Base-by-base conservation (phyloP, 1,140 invertebrate species). In the Tetramorium alpestre region DNA sequence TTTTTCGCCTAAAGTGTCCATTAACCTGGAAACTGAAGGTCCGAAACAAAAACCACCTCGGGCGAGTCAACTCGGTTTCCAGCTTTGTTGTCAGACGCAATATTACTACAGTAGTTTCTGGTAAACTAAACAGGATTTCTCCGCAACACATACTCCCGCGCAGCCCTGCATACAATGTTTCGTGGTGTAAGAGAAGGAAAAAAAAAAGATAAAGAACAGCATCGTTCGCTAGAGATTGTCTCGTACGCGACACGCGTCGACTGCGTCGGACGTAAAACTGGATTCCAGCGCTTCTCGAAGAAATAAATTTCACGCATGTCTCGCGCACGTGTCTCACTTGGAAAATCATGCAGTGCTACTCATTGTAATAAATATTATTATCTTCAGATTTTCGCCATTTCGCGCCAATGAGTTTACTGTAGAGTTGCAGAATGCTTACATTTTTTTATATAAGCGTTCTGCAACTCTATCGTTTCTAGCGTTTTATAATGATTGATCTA, bases 31-130 rank as follows among this genome's bases (percentile, higher is more conserved):
- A 44, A 70, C 33, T 22, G 49, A 41, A 81, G 41, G 22, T 18
- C 25, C 58, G 16, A 44, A 62, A 72, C 78, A 72, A 82, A 82
- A 82, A 28, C 38, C 2, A 41, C 38, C 51, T 38, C 51, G 65
- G 49, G 78, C 78, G 49, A 82, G 38, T 82, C 78, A 82, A 58
- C 78, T 56, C 33, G 49, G 65, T 82, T 82, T 82, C 49, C 25
- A 56, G 49, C 65, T 82, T 72, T 82, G 78, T 72, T 82, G 78
- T 81, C 64, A 56, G 64, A 70, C 41, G 78, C n/a, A 82, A 82
- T 82, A 82, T 82, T 82, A 82, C 51, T 70, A 56, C 78, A 44
- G 22, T 73, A 47, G 78, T 25, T 72, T 82, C 49, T 22, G 18
- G 51, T 47, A 82, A 82, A 82, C 65, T 58, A 72, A 72, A 82